A percentile compares a stretch with the other conserved stretches of the same genome.
phyloP scores from a whole-genome alignment of 2,797 vertebrate species.

The Numenius phaeopus region DNA sequence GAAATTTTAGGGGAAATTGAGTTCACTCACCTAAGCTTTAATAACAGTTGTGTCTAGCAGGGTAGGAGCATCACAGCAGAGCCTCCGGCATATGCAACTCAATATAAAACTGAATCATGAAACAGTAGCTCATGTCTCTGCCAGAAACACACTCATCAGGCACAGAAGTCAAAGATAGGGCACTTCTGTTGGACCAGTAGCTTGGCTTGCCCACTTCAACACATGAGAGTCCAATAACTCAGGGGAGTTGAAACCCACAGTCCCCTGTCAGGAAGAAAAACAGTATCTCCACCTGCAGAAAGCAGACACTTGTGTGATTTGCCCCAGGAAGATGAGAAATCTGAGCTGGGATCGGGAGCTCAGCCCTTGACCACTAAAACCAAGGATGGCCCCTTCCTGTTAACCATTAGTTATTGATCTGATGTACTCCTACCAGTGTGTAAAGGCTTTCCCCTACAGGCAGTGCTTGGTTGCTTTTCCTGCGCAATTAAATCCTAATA shows the following conservation, averaged over 20 bases:
- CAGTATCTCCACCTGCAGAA: background rate
- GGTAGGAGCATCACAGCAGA: background rate
- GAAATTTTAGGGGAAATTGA: background rate
- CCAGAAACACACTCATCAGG: background rate
- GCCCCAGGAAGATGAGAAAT: background rate
- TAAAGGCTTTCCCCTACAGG: background rate
- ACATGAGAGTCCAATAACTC: background rate
- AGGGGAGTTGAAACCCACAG: background rate
- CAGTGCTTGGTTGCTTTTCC: background rate
- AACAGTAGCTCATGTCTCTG: background rate
- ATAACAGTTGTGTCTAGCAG: background rate
- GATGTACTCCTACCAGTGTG: background rate
- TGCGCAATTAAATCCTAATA: background rate
- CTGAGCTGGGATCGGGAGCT: background rate
- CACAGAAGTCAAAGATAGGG: background rate
- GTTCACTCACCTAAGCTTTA: background rate
- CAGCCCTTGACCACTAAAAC: background rate
- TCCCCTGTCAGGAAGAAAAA: background rate
- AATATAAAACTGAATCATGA: background rate
- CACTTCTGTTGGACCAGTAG: background rate
- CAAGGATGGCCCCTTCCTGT: background rate
- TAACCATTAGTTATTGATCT: background rate
- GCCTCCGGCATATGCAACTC: background rate
- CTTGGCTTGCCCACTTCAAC: background rate
- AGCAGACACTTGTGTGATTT: background rate